Evolutionary conservation across 1,140 invertebrate genomes (phyloP), one percentile per base, ranked within the genome.

Genomic region (Drosophila dunni): DNA sequence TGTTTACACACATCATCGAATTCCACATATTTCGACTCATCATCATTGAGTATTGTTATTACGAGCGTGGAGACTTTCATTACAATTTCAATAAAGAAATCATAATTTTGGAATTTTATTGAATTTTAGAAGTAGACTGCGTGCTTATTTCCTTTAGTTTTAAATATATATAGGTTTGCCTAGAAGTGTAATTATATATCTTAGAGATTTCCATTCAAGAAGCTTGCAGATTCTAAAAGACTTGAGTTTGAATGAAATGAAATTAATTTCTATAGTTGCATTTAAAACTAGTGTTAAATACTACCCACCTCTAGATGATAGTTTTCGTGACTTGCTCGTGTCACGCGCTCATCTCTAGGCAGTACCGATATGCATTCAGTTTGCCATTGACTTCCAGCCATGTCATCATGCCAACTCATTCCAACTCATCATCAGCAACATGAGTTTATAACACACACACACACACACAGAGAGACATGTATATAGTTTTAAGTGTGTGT

Each of bases 371-470:
- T 72, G 69, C 69, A 53, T 60, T 58, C 63, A 53, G 53, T 20
- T 73, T 73, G 70, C 70, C 83, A 88, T 75, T 85, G 83, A 85
- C 67, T 81, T 80, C 71, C 71, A 79, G 75, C 62, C 75, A 50
- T 69, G 66, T 74, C 71, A 69, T 68, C 57, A 48, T 66, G 50
- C 38, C 56, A 73, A 60, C 56, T 44, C 56, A 67, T 73, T 57
- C 63, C 70, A 67, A 36, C 46, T 58, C 63, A 77, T 77, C 77
- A 79, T 67, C 78, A 65, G 56, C 64, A 62, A 50, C 78, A 78
- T 64, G 38, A 70, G 9, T 40, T 40, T 40, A 45, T 24, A 40
- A 62, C 53, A 20, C 42, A 78, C 46, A 61, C 60, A 57, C 54
- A 38, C 65, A 69, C 38, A 46, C 77, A 65, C 29, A 69, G 40